Conservation (phyloP, 2,888 invertebrate genomes). For the Baronia brevicornis region DNA sequence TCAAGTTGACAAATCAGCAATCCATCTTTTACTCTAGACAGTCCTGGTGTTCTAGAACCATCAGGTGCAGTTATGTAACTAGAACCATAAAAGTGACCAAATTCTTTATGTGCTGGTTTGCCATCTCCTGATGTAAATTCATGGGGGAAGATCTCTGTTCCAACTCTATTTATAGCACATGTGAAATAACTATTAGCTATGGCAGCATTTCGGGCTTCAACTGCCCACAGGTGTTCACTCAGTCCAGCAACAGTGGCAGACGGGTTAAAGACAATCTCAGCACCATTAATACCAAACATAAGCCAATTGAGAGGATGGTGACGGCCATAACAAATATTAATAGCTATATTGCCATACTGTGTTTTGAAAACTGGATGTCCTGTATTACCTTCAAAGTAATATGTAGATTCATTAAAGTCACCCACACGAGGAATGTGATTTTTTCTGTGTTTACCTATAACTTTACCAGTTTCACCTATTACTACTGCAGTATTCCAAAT, state of each 20-base stretch:
- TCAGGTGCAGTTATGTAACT: slow-evolving; percentile 96
- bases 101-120: slow-evolving; percentile 86
- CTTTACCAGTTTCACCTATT: slow-evolving; percentile 88
- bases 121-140: slow-evolving; percentile 77
- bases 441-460: slow-evolving; percentile 96
- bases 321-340: slow-evolving; percentile 98
- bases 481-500: slow-evolving; percentile 98
- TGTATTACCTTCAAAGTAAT: slow-evolving; percentile 96
- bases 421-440: slow-evolving; percentile 99
- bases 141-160: slow-evolving; percentile 87
- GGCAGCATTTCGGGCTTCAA: slow-evolving; percentile 97
- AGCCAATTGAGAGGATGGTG: slow-evolving; percentile 99
- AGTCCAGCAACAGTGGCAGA: slow-evolving; percentile 91
- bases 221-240: slow-evolving; percentile 95
- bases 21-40: slow-evolving; percentile 89
- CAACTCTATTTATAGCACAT: slow-evolving; percentile 95
- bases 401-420: slow-evolving; percentile 99
- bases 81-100: slow-evolving; percentile 98
- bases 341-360: slow-evolving; percentile 89
- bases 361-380: slow-evolving; percentile 97
- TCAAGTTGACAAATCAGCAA: slow-evolving; percentile 93
- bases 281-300: slow-evolving; percentile 98
- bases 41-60: slow-evolving; percentile 91
- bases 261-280: slow-evolving; percentile 99
- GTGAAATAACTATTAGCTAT: slow-evolving; percentile 97